Percentiles rank a stretch among this genome's conserved stretches.
Evolutionary conservation across 2,888 invertebrate genomes (phyloP).

Genomic region (Cactoblastis cactorum): DNA sequence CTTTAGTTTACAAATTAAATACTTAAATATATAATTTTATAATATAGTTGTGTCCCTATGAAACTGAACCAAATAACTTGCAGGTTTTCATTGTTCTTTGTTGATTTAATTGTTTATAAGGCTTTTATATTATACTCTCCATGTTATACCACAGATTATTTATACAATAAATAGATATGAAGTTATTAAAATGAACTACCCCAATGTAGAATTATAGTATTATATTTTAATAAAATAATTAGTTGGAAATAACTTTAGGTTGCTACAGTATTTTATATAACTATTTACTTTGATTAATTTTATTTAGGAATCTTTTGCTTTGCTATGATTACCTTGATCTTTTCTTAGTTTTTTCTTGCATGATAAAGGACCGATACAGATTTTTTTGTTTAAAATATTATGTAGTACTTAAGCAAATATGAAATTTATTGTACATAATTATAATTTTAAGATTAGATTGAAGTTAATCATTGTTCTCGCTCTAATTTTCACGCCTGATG

Average conservation of each 20-base stretch:
- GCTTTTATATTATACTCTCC: conserved; percentile 14
- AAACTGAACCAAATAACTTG: conserved; percentile 29
- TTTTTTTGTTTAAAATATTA: conserved; percentile 14
- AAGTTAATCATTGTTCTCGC: conserved; percentile 67
- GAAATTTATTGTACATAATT: conserved; percentile 27
- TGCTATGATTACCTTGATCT: conserved; percentile 76
- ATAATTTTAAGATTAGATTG: conserved; percentile 63
- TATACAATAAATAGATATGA: neutral
- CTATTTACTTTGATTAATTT: conserved; percentile 9
- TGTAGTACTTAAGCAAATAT: conserved; percentile 24
- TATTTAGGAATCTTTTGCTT: conserved; percentile 27
- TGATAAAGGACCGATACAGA: conserved; percentile 8
- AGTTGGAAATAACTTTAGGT: conserved; percentile 1
- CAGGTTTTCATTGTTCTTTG: conserved; percentile 18
- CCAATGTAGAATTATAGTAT: neutral
- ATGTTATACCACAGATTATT: conserved; percentile 1
- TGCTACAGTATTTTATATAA: conserved; percentile 9
- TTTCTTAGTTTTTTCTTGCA: conserved; percentile 47
- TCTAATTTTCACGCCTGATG: conserved; percentile 32
- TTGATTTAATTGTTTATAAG: conserved; percentile 23
- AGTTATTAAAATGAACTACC: neutral
- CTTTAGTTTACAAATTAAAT: too few relatives aligned
- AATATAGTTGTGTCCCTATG: neutral
- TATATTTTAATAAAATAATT: neutral
- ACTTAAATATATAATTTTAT: neutral